phyloP scores from a whole-genome alignment of 2,888 invertebrate species.

The Mythimna vitellina region DNA sequence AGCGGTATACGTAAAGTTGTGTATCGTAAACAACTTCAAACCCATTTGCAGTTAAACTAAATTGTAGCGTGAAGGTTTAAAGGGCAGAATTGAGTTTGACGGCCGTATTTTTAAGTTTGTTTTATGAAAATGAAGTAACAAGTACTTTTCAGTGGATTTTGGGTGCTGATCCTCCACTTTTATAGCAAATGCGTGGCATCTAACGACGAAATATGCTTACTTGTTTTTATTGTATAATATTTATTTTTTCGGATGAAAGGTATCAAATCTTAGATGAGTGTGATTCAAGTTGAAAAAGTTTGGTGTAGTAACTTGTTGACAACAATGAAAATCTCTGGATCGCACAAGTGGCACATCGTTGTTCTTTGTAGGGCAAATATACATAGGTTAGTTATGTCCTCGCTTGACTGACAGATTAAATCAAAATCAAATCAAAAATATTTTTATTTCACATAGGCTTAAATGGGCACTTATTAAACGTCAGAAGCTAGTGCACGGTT shows the following conservation, averaged over 20 bases:
- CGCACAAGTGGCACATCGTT: too few species aligned
- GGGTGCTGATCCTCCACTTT: constrained; percentile 44
- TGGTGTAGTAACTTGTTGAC: not conserved
- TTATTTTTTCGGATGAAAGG: constrained; percentile 20
- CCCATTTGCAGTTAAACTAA: constrained; percentile 63
- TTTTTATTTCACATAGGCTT: too few species aligned
- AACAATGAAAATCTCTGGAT: not conserved
- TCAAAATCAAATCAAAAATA: too few species aligned
- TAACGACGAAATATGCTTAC: constrained; percentile 32
- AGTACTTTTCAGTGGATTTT: constrained; percentile 57
- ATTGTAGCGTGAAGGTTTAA: constrained; percentile 57
- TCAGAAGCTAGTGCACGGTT: too few species aligned
- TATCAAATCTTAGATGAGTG: not conserved
- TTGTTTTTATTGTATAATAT: constrained; percentile 36
- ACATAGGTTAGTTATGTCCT: too few species aligned
- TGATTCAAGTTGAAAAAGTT: not conserved
- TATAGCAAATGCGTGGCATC: constrained; percentile 25
- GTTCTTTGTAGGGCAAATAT: too few species aligned
- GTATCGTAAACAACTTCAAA: constrained; percentile 60
- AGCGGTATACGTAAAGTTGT: constrained; percentile 23
- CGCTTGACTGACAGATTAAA: too few species aligned
- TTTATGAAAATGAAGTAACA: constrained; percentile 48
- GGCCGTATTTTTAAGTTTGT: constrained; percentile 46
- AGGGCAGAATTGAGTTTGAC: constrained; percentile 49
- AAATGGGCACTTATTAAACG: too few species aligned